Conservation (phyloP, 2,797 vertebrate species). For the Hirundo rustica region DNA sequence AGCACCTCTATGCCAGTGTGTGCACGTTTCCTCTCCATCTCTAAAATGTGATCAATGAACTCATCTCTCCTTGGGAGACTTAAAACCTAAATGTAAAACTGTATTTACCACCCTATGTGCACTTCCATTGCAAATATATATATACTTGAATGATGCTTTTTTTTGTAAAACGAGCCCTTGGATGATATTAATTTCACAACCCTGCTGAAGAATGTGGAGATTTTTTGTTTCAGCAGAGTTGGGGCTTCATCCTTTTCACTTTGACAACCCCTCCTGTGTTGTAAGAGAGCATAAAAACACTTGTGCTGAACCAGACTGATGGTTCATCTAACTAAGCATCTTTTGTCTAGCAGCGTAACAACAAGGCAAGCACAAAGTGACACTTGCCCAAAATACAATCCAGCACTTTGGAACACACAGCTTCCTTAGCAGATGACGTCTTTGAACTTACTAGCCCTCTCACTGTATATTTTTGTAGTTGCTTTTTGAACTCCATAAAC, state of each 20-base stretch:
- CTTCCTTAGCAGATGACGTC: not conserved
- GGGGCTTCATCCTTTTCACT: not conserved
- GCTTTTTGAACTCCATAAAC: slow-evolving; percentile 20
- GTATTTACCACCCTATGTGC: not conserved
- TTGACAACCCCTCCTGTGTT: not conserved
- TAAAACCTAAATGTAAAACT: not conserved
- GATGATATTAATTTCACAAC: not conserved
- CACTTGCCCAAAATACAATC: not conserved
- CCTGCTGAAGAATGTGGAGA: not conserved
- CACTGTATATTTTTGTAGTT: not conserved
- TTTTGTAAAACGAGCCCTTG: not conserved
- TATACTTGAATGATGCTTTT: not conserved
- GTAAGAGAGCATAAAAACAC: not conserved
- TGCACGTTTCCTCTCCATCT: not conserved
- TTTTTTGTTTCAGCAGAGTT: not conserved
- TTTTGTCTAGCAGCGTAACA: not conserved
- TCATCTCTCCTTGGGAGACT: not conserved
- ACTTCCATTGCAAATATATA: not conserved
- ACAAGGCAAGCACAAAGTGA: not conserved
- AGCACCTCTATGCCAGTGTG: not conserved
- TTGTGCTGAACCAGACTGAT: not conserved
- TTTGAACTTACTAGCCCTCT: not conserved
- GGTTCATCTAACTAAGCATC: not conserved
- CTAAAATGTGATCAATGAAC: not conserved
- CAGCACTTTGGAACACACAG: not conserved